Conservation (phyloP, 1,140 invertebrate species). For the Lordiphosa mommai region DNA sequence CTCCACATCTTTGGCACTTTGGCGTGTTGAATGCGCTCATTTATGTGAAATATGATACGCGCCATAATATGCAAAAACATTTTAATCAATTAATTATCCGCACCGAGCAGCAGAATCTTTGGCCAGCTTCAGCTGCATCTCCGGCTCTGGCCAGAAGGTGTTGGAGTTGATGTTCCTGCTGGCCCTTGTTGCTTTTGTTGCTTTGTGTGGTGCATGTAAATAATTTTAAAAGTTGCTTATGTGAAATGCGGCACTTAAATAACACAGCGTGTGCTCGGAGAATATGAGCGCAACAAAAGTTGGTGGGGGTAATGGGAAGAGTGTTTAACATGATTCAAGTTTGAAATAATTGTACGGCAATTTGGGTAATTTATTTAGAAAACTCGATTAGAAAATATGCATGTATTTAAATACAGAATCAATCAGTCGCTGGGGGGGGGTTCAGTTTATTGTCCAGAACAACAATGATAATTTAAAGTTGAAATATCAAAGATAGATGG, state of each 20-base stretch:
- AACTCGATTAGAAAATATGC: neutral
- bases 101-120: constrained; percentile 28
- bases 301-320: too few relatives aligned
- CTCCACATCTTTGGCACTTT: constrained; percentile 69
- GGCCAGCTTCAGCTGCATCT: neutral
- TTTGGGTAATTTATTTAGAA: too few relatives aligned
- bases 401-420: too few relatives aligned
- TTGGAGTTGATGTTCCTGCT: constrained; percentile 19
- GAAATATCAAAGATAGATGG: too few relatives aligned
- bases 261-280: constrained; percentile 55
- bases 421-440: too few relatives aligned
- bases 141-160: constrained; percentile 30
- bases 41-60: constrained; percentile 76
- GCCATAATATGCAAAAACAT: constrained; percentile 77
- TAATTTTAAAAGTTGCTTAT: constrained; percentile 73
- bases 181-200: constrained; percentile 10
- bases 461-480: too few relatives aligned
- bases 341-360: too few relatives aligned
- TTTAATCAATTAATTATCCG: constrained; percentile 77
- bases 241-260: constrained; percentile 74
- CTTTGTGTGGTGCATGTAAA: constrained; percentile 57
- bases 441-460: too few relatives aligned
- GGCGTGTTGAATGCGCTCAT: constrained; percentile 76
- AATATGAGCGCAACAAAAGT: neutral
- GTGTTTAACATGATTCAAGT: too few relatives aligned